phyloP scores from a whole-genome alignment of 2,797 vertebrate species.

The Trematomus bernacchii region DNA sequence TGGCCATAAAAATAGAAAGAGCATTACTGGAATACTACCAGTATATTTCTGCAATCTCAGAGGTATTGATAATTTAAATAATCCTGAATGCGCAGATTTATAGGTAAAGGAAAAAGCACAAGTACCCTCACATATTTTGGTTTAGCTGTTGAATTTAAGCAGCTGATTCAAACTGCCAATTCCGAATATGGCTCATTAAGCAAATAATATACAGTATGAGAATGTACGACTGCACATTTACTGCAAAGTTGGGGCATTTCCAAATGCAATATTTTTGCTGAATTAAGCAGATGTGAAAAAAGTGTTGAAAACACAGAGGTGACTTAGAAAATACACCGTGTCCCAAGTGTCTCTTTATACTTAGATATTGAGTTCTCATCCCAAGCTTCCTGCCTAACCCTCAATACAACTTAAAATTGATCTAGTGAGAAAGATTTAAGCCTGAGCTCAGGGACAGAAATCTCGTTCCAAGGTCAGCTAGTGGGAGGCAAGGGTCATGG shows the following conservation, averaged over 20 bases:
- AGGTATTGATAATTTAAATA: neutral
- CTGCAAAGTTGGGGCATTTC: neutral
- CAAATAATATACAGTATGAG: constrained; percentile 11
- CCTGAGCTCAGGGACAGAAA: constrained; percentile 66
- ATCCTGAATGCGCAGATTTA: neutral
- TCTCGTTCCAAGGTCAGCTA: constrained; percentile 75
- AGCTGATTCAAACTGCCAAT: constrained; percentile 6
- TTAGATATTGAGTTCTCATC: constrained; percentile 76
- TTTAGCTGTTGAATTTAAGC: constrained; percentile 12
- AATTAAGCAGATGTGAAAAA: constrained; percentile 38
- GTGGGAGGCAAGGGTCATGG: constrained; percentile 66
- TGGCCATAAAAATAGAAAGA: constrained; percentile 9
- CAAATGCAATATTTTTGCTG: constrained; percentile 40
- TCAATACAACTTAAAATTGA: constrained; percentile 83
- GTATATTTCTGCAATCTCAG: constrained; percentile 5
- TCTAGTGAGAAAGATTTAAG: constrained; percentile 73
- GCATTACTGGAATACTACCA: neutral
- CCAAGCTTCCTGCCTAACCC: constrained; percentile 59
- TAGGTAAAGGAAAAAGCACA: neutral
- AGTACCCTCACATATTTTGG: neutral
- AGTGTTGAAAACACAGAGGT: constrained; percentile 46
- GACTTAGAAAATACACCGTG: constrained; percentile 46
- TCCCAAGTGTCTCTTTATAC: constrained; percentile 69
- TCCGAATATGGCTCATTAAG: constrained; percentile 1
- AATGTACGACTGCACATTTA: neutral